Evolutionary conservation across 2,113 vertebrate genomes (phyloP).

Genomic region (Heloderma charlesbogerti): DNA sequence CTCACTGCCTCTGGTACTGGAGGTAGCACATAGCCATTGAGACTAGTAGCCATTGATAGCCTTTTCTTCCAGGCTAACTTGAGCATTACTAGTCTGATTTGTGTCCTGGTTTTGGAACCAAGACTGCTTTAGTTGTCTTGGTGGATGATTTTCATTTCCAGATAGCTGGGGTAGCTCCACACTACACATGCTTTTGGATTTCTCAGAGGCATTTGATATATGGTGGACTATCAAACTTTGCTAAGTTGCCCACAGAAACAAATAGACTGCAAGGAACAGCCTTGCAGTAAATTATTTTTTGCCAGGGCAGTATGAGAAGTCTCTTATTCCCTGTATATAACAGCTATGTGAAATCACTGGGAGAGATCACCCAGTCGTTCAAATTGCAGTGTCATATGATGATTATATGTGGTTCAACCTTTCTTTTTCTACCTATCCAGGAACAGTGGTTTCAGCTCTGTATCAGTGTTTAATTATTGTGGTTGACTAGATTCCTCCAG

Average conservation of each 20-base stretch:
- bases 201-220: not conserved
- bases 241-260: not conserved
- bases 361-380: not conserved
- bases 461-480: not conserved
- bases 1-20: too few relatives aligned
- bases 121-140: not conserved
- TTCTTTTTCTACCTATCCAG: not conserved
- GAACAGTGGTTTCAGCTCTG: not conserved
- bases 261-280: not conserved
- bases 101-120: not conserved
- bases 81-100: not conserved
- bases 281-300: not conserved
- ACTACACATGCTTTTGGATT: not conserved
- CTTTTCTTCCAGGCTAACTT: too few relatives aligned
- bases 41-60: too few relatives aligned
- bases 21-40: too few relatives aligned
- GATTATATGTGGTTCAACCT: not conserved
- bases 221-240: not conserved
- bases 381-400: not conserved
- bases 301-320: not conserved
- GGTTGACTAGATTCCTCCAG: not conserved
- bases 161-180: not conserved
- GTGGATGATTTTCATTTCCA: not conserved
- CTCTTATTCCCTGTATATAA: not conserved
- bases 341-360: not conserved